These are phyloP conservation scores for Allygus modestus DNA, from an alignment of 2,888 invertebrate genomes.

Conservation along the genomic window DNA sequence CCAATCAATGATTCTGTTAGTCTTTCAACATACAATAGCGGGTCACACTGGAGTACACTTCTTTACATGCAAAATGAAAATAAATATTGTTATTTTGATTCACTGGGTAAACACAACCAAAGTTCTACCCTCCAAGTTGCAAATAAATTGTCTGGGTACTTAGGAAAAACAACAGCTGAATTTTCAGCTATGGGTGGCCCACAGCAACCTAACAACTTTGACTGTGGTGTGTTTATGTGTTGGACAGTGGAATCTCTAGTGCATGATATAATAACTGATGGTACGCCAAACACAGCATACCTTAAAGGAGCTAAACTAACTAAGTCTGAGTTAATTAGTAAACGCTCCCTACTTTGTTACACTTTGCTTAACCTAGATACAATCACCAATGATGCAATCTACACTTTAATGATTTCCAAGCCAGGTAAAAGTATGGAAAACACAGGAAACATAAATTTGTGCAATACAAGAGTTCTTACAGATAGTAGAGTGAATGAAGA, in stretches of 20 bases:
- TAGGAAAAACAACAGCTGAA: background rate
- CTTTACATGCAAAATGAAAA: background rate
- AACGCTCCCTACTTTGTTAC: background rate
- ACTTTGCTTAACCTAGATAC: background rate
- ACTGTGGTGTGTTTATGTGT: slow-evolving; percentile 5
- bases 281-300: background rate
- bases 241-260: background rate
- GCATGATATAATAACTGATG: background rate
- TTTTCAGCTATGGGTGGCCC: background rate
- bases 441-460: too few relatives aligned
- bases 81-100: background rate
- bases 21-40: background rate
- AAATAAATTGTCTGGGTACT: background rate
- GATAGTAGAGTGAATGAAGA: too few relatives aligned
- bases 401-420: background rate
- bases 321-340: background rate
- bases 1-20: background rate
- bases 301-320: background rate
- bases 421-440: background rate
- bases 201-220: slow-evolving; percentile 1
- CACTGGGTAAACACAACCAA: background rate
- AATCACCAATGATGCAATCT: background rate
- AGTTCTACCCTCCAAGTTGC: background rate
- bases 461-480: too few relatives aligned
- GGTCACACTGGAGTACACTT: background rate